These are phyloP conservation scores for Furcula furcula DNA, from an alignment of 2,888 invertebrate genomes.

Conservation along the genomic window DNA sequence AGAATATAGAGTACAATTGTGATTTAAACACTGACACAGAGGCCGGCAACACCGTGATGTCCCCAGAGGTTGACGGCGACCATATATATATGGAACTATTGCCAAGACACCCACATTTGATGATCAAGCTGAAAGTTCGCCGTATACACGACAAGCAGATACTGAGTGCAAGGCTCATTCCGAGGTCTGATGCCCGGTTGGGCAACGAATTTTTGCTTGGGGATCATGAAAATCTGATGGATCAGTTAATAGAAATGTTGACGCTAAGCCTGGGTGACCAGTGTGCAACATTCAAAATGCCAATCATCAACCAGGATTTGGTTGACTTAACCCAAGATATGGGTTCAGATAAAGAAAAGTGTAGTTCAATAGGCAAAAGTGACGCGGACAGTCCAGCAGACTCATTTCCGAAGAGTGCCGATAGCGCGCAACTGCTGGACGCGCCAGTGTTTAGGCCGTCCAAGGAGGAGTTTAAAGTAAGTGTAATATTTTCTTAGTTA, in stretches of 20 bases:
- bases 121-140: conserved; percentile 8
- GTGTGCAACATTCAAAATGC: too few species aligned
- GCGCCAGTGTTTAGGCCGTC: conserved; percentile 91
- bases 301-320: neutral
- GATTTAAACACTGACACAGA: too few species aligned
- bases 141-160: neutral
- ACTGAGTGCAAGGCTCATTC: conserved; percentile 1
- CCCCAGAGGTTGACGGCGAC: neutral
- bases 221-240: conserved; percentile 6
- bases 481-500: conserved; percentile 20
- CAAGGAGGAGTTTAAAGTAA: conserved; percentile 87
- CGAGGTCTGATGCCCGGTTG: neutral
- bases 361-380: neutral
- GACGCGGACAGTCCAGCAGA: neutral
- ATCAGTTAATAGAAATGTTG: conserved; percentile 4
- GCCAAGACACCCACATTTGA: conserved; percentile 3
- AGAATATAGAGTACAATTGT: conserved; percentile 1
- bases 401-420: neutral
- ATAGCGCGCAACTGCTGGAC: conserved; percentile 73
- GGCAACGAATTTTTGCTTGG: neutral
- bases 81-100: conserved; percentile 8
- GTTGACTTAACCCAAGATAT: neutral
- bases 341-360: too few species aligned
- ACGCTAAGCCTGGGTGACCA: neutral
- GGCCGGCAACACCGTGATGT: neutral